Conservation (phyloP, 2,888 invertebrate species). For the Acrobasis repandana region DNA sequence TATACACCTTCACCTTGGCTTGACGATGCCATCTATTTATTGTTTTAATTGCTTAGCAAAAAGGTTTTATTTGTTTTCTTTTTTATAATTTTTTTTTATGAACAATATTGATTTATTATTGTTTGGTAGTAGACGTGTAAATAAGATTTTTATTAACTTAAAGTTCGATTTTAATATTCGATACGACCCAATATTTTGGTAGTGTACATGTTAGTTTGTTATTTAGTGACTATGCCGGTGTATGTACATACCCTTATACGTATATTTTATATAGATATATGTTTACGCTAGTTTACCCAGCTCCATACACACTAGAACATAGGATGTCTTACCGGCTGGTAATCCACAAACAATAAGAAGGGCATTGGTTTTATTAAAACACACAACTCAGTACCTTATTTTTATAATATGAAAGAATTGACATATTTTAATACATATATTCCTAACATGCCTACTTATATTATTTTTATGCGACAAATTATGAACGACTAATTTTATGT, state of each 20-base stretch:
- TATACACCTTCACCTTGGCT: constrained; percentile 36
- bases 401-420: neutral
- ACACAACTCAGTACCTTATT: constrained; percentile 1
- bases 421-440: constrained; percentile 3
- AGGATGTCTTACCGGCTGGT: constrained; percentile 33
- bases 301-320: constrained; percentile 41
- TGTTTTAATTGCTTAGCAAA: constrained; percentile 74
- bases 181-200: constrained; percentile 48
- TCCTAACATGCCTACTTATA: constrained; percentile 12
- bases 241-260: constrained; percentile 63
- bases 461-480: constrained; percentile 12
- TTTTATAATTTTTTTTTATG: constrained; percentile 46
- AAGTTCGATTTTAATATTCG: constrained; percentile 45
- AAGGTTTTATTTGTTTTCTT: constrained; percentile 56
- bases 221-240: constrained; percentile 73
- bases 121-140: constrained; percentile 68
- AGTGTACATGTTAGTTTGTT: constrained; percentile 73
- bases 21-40: constrained; percentile 54
- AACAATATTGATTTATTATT: constrained; percentile 55
- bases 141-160: constrained; percentile 79
- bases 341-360: constrained; percentile 40
- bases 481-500: constrained; percentile 8
- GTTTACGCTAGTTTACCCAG: constrained; percentile 46
- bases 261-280: constrained; percentile 57
- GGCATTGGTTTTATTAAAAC: constrained; percentile 8